Percentiles rank a stretch among this genome's conserved stretches.
Evolutionary conservation across 2,888 invertebrate species (phyloP).

Genomic region (Nycteola revayana): DNA sequence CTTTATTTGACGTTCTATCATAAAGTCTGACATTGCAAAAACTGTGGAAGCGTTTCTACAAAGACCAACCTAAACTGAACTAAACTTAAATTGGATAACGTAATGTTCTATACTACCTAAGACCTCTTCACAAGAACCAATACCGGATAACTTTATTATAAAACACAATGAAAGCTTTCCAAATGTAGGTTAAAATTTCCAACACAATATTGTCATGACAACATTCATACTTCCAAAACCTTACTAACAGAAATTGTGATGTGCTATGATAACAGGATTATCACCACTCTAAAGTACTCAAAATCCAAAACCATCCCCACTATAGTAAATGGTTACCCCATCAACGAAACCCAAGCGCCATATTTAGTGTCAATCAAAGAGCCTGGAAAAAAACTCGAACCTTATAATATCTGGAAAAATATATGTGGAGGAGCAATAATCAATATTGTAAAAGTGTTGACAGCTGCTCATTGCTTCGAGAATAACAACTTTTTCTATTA

Average conservation of each 20-base stretch:
- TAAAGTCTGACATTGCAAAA: too few relatives aligned
- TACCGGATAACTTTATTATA: too few relatives aligned
- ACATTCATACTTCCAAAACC: too few relatives aligned
- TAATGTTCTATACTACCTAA: too few relatives aligned
- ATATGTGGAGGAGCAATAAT: conserved; percentile 64
- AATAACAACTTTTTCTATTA: conserved; percentile 40
- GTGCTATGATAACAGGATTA: conserved; percentile 43
- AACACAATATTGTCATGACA: too few relatives aligned
- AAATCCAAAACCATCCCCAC: conserved; percentile 40
- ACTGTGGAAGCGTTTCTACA: too few relatives aligned
- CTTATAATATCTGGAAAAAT: conserved; percentile 42
- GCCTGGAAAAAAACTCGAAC: conserved; percentile 15
- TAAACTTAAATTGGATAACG: too few relatives aligned
- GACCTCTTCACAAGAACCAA: too few relatives aligned
- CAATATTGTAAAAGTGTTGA: conserved; percentile 37
- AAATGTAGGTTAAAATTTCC: too few relatives aligned
- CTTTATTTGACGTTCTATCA: too few relatives aligned
- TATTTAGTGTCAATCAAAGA: conserved; percentile 61
- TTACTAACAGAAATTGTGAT: conserved; percentile 22
- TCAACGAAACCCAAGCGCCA: conserved; percentile 40
- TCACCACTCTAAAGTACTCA: conserved; percentile 55
- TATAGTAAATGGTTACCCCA: conserved; percentile 50
- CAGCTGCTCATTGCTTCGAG: conserved; percentile 69
- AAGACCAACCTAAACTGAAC: too few relatives aligned
- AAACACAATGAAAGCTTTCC: too few relatives aligned